A percentile compares a stretch with the other conserved stretches of the same genome.
These are phyloP conservation scores for Drosophila orosa DNA, from an alignment of 1,140 invertebrate species.

Conservation along the genomic window DNA sequence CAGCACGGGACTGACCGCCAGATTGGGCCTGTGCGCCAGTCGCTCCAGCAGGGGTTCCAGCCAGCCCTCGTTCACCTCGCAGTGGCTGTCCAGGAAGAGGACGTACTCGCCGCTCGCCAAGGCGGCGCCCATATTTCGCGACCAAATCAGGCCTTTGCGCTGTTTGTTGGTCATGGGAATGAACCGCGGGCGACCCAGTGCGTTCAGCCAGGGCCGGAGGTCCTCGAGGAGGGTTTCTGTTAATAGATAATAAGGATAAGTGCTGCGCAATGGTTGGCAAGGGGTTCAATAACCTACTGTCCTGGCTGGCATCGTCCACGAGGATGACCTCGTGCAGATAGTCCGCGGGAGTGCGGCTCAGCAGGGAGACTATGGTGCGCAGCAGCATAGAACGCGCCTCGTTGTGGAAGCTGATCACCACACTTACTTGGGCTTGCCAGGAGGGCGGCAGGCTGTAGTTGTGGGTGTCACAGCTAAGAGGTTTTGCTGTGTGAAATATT, in stretches of 20 bases:
- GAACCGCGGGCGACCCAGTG: conserved; percentile 2
- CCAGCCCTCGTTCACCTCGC: conserved; percentile 90
- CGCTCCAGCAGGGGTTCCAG: conserved; percentile 88
- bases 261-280: not conserved
- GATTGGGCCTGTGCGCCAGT: conserved; percentile 57
- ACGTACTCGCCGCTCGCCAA: conserved; percentile 89
- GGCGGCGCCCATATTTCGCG: conserved; percentile 88
- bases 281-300: conserved; percentile 79
- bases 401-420: conserved; percentile 94
- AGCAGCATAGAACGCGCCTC: conserved; percentile 93
- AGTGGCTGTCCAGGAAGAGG: conserved; percentile 93
- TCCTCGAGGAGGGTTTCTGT: conserved; percentile 43
- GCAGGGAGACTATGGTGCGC: conserved; percentile 89
- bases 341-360: conserved; percentile 90
- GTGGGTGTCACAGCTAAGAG: conserved; percentile 33
- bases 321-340: conserved; percentile 96
- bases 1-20: conserved; percentile 86
- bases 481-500: not conserved
- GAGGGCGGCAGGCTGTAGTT: conserved; percentile 24
- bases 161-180: conserved; percentile 86
- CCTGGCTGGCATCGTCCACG: conserved; percentile 95
- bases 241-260: not conserved
- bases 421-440: conserved; percentile 85
- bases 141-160: conserved; percentile 92
- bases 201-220: conserved; percentile 85